phyloP scores from a whole-genome alignment of 1,140 invertebrate species.

The Sycophila sp. region DNA sequence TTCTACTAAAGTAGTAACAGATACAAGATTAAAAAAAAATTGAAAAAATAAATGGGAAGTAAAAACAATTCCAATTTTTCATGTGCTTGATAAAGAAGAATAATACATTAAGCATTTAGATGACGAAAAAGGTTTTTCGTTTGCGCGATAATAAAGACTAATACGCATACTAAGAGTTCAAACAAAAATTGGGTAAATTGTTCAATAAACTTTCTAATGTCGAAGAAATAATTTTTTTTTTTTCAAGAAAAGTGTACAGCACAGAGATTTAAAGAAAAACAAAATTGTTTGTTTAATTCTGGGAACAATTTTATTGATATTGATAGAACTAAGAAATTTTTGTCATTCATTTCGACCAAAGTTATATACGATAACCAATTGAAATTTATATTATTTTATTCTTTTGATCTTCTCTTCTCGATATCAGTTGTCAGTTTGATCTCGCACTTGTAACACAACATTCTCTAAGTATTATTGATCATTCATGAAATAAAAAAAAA shows the following conservation, averaged over 20 bases:
- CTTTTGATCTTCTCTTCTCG: not conserved
- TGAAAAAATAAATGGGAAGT: no score
- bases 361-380: slow-evolving; percentile 35
- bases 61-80: no score
- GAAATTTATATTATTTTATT: slow-evolving; percentile 29
- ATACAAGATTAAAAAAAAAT: no score
- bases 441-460: slow-evolving; percentile 10
- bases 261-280: not conserved
- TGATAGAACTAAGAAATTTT: slow-evolving; percentile 50
- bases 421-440: slow-evolving; percentile 11
- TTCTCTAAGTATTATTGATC: slow-evolving; percentile 8
- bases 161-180: no score
- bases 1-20: no score
- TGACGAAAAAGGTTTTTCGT: no score
- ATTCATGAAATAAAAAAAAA: slow-evolving; percentile 7
- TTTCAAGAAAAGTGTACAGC: not conserved
- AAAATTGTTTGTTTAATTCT: slow-evolving; percentile 40
- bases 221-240: not conserved
- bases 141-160: no score
- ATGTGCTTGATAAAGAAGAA: no score
- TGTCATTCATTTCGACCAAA: slow-evolving; percentile 42
- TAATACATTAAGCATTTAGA: no score
- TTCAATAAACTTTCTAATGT: no score
- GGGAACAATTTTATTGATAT: slow-evolving; percentile 54
- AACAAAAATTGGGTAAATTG: no score